Conservation (phyloP, 53 echinoderm and acorn worm genomes). For the Henricia sp. region DNA sequence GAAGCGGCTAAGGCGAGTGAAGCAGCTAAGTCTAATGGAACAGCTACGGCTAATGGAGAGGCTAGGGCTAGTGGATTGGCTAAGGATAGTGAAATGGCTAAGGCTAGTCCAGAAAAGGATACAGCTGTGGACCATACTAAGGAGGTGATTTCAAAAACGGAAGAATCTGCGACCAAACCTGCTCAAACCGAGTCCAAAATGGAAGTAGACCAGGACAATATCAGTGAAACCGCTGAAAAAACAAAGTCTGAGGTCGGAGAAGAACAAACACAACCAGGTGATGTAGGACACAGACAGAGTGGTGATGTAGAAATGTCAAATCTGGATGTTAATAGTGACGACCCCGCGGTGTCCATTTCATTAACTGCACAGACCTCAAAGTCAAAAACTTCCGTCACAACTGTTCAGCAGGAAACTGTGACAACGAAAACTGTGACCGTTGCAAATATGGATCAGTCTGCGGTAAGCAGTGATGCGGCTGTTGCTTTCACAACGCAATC, state of each 20-base stretch:
- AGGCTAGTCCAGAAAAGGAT: not conserved
- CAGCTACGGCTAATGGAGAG: not conserved
- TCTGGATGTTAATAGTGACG: not conserved
- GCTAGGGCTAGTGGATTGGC: not conserved
- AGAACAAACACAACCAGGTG: not conserved
- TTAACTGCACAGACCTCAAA: slow-evolving; percentile 18
- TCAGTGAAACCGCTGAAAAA: slow-evolving; percentile 15
- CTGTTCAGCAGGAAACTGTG: slow-evolving; percentile 6
- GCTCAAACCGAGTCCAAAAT: slow-evolving; percentile 8
- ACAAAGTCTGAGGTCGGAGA: slow-evolving; percentile 3
- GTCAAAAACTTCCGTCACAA: slow-evolving; percentile 29
- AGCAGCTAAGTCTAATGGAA: not conserved
- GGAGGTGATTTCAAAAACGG: not conserved
- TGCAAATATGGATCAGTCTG: not conserved
- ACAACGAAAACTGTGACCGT: slow-evolving; percentile 30
- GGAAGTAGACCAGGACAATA: slow-evolving; percentile 27
- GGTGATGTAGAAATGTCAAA: not conserved
- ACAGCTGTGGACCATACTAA: not conserved
- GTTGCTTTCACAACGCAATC: slow-evolving; percentile 26
- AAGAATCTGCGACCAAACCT: not conserved
- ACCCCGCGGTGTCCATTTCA: not conserved
- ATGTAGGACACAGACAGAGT: not conserved
- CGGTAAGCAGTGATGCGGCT: not conserved
- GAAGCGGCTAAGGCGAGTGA: not conserved
- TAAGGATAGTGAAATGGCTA: not conserved